These are phyloP conservation scores for Amniataba percoides DNA, from an alignment of 2,797 vertebrate species.

Conservation along the genomic window DNA sequence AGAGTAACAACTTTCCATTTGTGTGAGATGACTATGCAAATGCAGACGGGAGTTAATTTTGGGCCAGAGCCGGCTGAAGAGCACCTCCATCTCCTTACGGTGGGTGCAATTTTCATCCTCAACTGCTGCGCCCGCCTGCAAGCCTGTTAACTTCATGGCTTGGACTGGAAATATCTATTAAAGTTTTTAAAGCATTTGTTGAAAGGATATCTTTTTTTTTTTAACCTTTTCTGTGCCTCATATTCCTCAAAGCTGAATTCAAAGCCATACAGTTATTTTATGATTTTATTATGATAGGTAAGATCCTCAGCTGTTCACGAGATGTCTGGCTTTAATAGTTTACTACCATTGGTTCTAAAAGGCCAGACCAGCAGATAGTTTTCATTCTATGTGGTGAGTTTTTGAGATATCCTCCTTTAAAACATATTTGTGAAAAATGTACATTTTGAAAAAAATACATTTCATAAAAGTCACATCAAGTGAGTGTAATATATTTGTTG, in stretches of 20 bases:
- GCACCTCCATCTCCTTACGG: not conserved
- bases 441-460: not conserved
- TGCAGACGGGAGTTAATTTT: constrained; percentile 2
- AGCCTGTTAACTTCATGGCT: not conserved
- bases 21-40: constrained; percentile 19
- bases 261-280: no score
- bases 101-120: not conserved
- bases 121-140: not conserved
- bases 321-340: not conserved
- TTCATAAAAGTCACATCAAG: no score
- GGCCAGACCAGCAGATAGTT: constrained; percentile 1
- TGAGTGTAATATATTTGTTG: not conserved
- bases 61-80: not conserved
- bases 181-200: not conserved
- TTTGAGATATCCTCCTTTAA: not conserved
- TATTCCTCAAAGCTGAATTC: not conserved
- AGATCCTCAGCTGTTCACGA: not conserved
- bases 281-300: not conserved
- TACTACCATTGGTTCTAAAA: not conserved
- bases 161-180: not conserved
- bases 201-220: not conserved
- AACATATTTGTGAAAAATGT: no score
- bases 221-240: not conserved
- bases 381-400: not conserved
- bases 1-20: constrained; percentile 20